Conservation (phyloP, 2,797 vertebrate species). For the Caiman crocodilus region DNA sequence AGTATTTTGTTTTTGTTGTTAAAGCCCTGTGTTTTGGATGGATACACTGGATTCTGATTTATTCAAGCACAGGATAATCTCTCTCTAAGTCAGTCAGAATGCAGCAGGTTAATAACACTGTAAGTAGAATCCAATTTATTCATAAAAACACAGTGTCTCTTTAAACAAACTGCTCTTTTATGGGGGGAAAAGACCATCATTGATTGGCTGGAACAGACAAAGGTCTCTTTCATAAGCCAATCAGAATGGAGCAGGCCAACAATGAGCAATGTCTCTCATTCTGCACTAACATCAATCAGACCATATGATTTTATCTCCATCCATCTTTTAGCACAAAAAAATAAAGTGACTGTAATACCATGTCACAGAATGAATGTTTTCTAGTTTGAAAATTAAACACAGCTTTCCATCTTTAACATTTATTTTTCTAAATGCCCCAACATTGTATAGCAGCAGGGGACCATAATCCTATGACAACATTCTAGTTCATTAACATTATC, state of each 20-base stretch:
- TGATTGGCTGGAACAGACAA: slow-evolving; percentile 60
- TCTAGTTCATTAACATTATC: slow-evolving; percentile 39
- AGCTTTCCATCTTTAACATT: accelerated
- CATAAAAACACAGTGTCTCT: slow-evolving; percentile 68
- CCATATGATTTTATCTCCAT: not conserved
- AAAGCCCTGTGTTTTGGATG: slow-evolving; percentile 67
- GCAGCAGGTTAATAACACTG: slow-evolving; percentile 74
- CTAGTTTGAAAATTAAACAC: not conserved
- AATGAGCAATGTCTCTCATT: not conserved
- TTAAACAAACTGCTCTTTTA: slow-evolving; percentile 78
- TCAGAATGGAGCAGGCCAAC: slow-evolving; percentile 22
- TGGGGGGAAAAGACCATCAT: slow-evolving; percentile 17
- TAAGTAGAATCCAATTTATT: slow-evolving; percentile 78
- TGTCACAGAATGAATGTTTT: accelerated
- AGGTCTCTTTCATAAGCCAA: not conserved
- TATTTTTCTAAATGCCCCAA: not conserved
- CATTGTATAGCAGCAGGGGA: not conserved
- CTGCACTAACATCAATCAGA: not conserved
- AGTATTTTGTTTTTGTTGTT: slow-evolving; percentile 77
- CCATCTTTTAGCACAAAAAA: accelerated
- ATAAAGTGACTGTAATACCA: not conserved
- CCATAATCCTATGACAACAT: slow-evolving; percentile 20
- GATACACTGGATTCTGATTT: slow-evolving; percentile 71
- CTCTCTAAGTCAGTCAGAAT: slow-evolving; percentile 71
- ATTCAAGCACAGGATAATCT: slow-evolving; percentile 68